These are phyloP conservation scores for Chelonus insularis DNA, from an alignment of 1,140 invertebrate genomes.

Conservation along the genomic window DNA sequence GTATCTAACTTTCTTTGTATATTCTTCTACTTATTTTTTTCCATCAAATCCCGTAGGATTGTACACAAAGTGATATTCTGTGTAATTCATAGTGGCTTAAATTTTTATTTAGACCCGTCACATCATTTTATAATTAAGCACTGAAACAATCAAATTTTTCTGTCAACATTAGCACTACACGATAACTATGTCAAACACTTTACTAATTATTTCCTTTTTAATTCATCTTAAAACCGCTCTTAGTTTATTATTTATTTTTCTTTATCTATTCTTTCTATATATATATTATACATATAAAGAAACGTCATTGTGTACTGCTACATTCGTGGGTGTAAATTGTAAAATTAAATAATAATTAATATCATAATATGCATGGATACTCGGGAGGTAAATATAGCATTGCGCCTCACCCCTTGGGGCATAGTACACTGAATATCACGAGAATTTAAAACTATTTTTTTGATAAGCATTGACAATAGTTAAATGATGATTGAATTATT, in stretches of 20 bases:
- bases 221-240: not conserved
- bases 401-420: slow-evolving; percentile 34
- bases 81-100: slow-evolving; percentile 32
- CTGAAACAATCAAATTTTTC: not conserved
- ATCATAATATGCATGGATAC: slow-evolving; percentile 34
- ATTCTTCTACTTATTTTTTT: not conserved
- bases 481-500: too few relatives aligned
- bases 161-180: slow-evolving; percentile 1
- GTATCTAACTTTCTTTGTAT: not conserved
- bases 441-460: too few relatives aligned
- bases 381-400: slow-evolving; percentile 24
- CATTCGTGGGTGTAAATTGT: slow-evolving; percentile 15
- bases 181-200: not conserved
- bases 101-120: slow-evolving; percentile 28
- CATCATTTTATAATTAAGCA: slow-evolving; percentile 18
- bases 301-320: slow-evolving; percentile 22
- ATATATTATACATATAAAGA: slow-evolving; percentile 10
- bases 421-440: slow-evolving; percentile 3
- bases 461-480: too few relatives aligned
- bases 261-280: slow-evolving; percentile 11
- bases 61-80: slow-evolving; percentile 14
- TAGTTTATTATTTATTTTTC: slow-evolving; percentile 1
- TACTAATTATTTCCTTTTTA: not conserved
- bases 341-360: not conserved
- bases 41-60: slow-evolving; percentile 20